phyloP scores from a whole-genome alignment of 2,113 vertebrate genomes.

The Chloebia gouldiae region DNA sequence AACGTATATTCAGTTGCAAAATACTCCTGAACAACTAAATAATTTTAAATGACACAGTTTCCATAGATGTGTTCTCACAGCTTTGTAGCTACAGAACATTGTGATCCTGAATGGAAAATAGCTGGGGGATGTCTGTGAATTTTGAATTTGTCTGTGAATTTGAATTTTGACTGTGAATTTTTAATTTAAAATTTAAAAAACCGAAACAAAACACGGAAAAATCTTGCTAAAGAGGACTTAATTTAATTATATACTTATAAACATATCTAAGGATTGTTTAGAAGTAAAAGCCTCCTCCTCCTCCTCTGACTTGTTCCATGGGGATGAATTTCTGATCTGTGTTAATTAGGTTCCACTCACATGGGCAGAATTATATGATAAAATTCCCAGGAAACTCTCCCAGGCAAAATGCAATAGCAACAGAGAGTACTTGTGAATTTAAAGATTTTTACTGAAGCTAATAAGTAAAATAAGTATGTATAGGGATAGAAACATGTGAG shows the following conservation, averaged over 20 bases:
- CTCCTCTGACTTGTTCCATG: neutral
- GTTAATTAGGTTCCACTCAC: neutral
- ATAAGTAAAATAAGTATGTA: neutral
- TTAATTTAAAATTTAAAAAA: neutral
- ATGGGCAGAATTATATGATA: neutral
- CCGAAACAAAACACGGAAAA: neutral
- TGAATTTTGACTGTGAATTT: neutral
- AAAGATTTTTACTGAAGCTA: neutral
- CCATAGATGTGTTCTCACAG: neutral
- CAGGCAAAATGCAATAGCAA: neutral
- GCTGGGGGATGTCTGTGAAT: neutral
- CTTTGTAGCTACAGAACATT: neutral
- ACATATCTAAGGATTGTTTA: fast-evolving
- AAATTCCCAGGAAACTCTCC: neutral
- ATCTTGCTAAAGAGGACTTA: neutral
- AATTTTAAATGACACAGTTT: neutral
- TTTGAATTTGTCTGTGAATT: no score
- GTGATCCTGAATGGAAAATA: neutral
- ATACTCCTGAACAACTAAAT: neutral
- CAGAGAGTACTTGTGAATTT: neutral
- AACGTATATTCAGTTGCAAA: neutral
- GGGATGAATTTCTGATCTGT: neutral
- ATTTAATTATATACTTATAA: neutral
- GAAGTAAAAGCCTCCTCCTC: neutral
- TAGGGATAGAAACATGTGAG: neutral